These are phyloP conservation scores for Andrena bucephala DNA, from an alignment of 2,888 invertebrate genomes.

Conservation along the genomic window DNA sequence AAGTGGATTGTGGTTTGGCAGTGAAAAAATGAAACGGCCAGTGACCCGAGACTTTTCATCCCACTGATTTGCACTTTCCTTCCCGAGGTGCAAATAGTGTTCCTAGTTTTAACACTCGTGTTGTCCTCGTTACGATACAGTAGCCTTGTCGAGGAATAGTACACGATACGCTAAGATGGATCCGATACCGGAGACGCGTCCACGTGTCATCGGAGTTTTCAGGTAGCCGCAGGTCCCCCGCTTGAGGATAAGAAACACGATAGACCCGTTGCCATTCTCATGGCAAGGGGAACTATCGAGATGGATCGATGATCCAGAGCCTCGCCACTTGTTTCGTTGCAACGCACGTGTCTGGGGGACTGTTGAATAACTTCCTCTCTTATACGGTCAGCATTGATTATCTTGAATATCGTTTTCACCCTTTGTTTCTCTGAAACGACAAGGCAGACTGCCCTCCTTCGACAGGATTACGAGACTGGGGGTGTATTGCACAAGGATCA, in stretches of 20 bases:
- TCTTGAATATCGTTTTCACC: neutral
- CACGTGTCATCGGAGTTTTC: constrained; percentile 53
- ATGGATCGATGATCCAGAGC: constrained; percentile 54
- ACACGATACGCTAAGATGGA: constrained; percentile 42
- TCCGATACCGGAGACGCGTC: constrained; percentile 29
- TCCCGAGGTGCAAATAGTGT: neutral
- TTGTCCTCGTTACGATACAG: constrained; percentile 15
- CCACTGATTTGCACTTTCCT: neutral
- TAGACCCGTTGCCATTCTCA: constrained; percentile 38
- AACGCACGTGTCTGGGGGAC: neutral
- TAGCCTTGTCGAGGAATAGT: constrained; percentile 14
- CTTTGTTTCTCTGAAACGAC: neutral
- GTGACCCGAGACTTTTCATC: constrained; percentile 16
- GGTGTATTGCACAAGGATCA: no score
- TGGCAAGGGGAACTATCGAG: constrained; percentile 22
- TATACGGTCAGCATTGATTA: neutral
- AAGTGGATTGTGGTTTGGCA: constrained; percentile 48
- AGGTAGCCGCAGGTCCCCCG: constrained; percentile 34
- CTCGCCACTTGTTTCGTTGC: constrained; percentile 40
- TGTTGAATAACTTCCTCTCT: neutral
- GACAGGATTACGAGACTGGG: no score
- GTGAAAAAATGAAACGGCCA: constrained; percentile 31
- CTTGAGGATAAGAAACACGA: constrained; percentile 54
- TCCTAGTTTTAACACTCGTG: neutral
- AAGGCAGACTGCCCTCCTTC: no score